A percentile compares a stretch with the other conserved stretches of the same genome.
Evolutionary conservation across 2,888 invertebrate genomes (phyloP).

Genomic region (Pachymerium ferrugineum): DNA sequence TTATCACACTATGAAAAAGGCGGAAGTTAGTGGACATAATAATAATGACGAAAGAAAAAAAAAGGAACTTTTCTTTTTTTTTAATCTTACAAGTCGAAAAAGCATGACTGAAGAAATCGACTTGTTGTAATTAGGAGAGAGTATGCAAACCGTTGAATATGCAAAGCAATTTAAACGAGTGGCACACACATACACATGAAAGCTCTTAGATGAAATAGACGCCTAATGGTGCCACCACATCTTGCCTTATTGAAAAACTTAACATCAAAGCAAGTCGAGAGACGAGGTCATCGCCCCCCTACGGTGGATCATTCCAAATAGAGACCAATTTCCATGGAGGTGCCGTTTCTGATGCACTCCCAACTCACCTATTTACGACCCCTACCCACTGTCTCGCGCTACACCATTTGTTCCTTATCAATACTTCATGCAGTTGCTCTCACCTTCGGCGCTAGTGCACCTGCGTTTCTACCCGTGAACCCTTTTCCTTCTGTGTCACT

Average conservation of each 20-base stretch:
- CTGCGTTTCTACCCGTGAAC: neutral
- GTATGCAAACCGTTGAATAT: neutral
- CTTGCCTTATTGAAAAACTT: conserved; percentile 15
- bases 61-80: neutral
- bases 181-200: too few relatives aligned
- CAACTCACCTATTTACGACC: conserved; percentile 1
- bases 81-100: neutral
- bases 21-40: neutral
- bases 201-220: conserved; percentile 4
- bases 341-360: neutral
- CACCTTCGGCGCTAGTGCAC: neutral
- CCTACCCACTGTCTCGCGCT: neutral
- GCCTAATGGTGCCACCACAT: conserved; percentile 18
- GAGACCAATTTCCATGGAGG: neutral
- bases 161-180: conserved; percentile 18
- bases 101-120: neutral
- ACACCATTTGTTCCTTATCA: neutral
- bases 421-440: conserved; percentile 10
- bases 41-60: too few relatives aligned
- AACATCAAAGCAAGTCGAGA: conserved; percentile 9
- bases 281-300: neutral
- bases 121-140: neutral
- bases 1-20: neutral
- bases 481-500: neutral
- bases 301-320: neutral